Conservation (phyloP, 2,888 invertebrate species). For the Calephelis perditalis region DNA sequence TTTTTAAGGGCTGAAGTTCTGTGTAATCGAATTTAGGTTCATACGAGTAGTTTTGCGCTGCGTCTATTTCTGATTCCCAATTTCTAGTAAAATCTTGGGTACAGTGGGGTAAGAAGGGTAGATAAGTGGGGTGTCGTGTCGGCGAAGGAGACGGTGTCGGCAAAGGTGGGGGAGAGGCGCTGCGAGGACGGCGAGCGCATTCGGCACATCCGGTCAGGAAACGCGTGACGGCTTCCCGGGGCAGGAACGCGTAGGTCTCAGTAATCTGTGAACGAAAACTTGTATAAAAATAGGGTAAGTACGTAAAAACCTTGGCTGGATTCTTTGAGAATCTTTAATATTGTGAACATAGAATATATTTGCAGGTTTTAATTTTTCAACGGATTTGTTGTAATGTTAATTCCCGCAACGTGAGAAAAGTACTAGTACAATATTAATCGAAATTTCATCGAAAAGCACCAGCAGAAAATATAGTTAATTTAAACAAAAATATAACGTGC, state of each 20-base stretch:
- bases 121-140: conserved; percentile 62
- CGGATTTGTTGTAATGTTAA: too few relatives aligned
- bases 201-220: conserved; percentile 96
- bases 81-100: conserved; percentile 68
- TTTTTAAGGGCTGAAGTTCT: conserved; percentile 62
- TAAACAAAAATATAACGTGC: too few relatives aligned
- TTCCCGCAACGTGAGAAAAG: too few relatives aligned
- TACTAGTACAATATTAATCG: too few relatives aligned
- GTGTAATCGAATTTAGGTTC: conserved; percentile 67
- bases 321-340: too few relatives aligned
- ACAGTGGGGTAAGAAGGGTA: conserved; percentile 64
- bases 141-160: conserved; percentile 72
- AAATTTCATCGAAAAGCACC: too few relatives aligned
- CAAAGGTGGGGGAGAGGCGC: conserved; percentile 78
- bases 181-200: conserved; percentile 89
- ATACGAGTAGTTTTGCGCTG: conserved; percentile 60
- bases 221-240: conserved; percentile 96
- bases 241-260: conserved; percentile 96
- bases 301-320: neutral
- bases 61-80: conserved; percentile 75
- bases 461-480: too few relatives aligned
- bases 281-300: neutral
- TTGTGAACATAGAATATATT: too few relatives aligned
- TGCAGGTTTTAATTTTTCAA: too few relatives aligned
- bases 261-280: conserved; percentile 87